These are phyloP conservation scores for Potamilus streckersoni DNA, from an alignment of 1,140 invertebrate genomes.

Conservation along the genomic window DNA sequence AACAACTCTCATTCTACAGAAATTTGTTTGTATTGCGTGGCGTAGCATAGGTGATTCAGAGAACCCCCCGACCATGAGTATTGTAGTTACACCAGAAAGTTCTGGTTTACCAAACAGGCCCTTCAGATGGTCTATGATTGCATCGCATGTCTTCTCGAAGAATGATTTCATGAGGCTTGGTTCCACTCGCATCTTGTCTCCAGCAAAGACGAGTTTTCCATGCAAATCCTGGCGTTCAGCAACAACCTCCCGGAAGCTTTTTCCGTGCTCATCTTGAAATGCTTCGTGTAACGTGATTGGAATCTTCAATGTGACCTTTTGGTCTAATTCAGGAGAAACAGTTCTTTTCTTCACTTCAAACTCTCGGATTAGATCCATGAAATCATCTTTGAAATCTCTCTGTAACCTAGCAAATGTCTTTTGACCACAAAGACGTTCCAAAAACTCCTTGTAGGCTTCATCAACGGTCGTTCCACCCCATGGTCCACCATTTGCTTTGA, in stretches of 20 bases:
- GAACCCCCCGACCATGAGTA: neutral
- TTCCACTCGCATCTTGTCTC: neutral
- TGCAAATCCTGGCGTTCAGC: neutral
- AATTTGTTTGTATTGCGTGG: neutral
- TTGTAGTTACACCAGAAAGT: neutral
- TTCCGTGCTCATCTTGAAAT: neutral
- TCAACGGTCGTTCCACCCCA: constrained; percentile 18
- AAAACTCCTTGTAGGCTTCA: constrained; percentile 7
- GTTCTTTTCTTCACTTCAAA: constrained; percentile 19
- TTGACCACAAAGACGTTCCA: constrained; percentile 8
- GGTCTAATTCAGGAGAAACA: neutral
- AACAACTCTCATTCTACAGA: neutral
- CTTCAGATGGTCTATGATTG: neutral
- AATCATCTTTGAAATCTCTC: constrained; percentile 9
- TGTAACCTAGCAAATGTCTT: constrained; percentile 2
- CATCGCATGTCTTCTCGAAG: neutral
- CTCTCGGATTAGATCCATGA: constrained; percentile 7
- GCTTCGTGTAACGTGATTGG: neutral
- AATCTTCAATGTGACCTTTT: constrained; percentile 1
- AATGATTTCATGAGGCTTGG: neutral
- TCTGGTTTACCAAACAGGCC: neutral
- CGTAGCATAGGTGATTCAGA: neutral
- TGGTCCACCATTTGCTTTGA: constrained; percentile 13
- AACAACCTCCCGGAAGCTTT: neutral
- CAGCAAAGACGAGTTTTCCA: neutral